Conservation (phyloP, 2,113 vertebrate genomes). For the Ictalurus furcatus region DNA sequence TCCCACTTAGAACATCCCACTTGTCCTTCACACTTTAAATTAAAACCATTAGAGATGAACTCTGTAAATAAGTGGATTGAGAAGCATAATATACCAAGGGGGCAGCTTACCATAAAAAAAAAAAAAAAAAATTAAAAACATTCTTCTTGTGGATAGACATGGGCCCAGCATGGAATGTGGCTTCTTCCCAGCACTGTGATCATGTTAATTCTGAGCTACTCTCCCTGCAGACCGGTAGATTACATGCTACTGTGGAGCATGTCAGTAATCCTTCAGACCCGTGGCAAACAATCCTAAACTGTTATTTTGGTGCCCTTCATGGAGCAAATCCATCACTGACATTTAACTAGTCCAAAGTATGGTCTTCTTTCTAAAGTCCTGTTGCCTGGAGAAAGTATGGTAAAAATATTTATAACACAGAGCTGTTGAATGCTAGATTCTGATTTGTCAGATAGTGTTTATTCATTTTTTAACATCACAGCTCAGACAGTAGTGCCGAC, state of each 20-base stretch:
- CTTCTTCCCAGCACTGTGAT: slow-evolving; percentile 63
- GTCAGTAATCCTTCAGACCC: slow-evolving; percentile 73
- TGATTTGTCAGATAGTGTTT: background rate
- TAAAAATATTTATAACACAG: background rate
- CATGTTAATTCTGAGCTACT: slow-evolving; percentile 62
- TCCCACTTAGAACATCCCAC: slow-evolving; percentile 52
- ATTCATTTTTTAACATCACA: background rate
- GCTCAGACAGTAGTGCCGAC: background rate
- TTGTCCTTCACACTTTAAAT: slow-evolving; percentile 67
- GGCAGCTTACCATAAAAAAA: slow-evolving; percentile 59
- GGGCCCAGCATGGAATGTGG: slow-evolving; percentile 63
- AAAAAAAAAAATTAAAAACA: background rate
- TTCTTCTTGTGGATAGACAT: slow-evolving; percentile 53
- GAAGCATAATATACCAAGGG: slow-evolving; percentile 61
- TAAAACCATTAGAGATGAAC: slow-evolving; percentile 69
- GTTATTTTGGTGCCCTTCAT: slow-evolving; percentile 74
- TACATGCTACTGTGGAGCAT: slow-evolving; percentile 74
- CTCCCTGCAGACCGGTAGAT: slow-evolving; percentile 73
- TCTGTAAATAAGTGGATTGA: slow-evolving; percentile 72
- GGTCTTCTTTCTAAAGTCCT: slow-evolving; percentile 55
- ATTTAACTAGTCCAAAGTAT: slow-evolving; percentile 71
- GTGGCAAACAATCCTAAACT: slow-evolving; percentile 65
- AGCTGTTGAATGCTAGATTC: background rate
- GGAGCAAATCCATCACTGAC: slow-evolving; percentile 68
- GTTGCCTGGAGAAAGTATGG: slow-evolving; percentile 53